Evolutionary conservation across 2,888 invertebrate species (phyloP).

Genomic region (Drosophila atripex): DNA sequence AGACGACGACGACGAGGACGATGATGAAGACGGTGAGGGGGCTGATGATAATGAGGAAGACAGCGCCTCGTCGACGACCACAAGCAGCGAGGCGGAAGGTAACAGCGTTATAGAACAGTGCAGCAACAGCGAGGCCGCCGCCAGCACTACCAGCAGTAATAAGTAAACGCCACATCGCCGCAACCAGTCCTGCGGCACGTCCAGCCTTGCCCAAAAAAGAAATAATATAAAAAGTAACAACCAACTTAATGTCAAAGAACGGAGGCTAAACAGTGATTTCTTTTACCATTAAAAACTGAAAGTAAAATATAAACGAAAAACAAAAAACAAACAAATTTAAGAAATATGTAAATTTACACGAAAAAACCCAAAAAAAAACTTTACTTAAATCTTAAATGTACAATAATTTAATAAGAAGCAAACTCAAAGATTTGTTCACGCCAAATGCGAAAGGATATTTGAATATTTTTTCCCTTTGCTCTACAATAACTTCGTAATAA

Average conservation of each 20-base stretch:
- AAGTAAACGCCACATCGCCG: slow-evolving; percentile 28
- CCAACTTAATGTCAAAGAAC: slow-evolving; percentile 76
- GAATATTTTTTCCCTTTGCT: slow-evolving; percentile 54
- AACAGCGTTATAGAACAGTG: slow-evolving; percentile 80
- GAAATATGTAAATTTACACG: slow-evolving; percentile 29
- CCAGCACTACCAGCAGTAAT: slow-evolving; percentile 38
- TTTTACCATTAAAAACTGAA: slow-evolving; percentile 52
- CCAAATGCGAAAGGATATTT: slow-evolving; percentile 63
- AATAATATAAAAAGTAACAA: slow-evolving; percentile 44
- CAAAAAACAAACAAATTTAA: slow-evolving; percentile 33
- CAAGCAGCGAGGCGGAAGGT: slow-evolving; percentile 75
- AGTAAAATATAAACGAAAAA: slow-evolving; percentile 13
- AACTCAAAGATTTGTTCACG: slow-evolving; percentile 63
- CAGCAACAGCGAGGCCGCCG: slow-evolving; percentile 64
- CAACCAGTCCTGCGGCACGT: slow-evolving; percentile 25
- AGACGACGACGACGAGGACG: slow-evolving; percentile 49
- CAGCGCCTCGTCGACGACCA: slow-evolving; percentile 67
- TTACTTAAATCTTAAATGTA: slow-evolving; percentile 56
- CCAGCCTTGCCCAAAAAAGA: slow-evolving; percentile 53
- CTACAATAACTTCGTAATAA: slow-evolving; percentile 52
- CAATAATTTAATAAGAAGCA: slow-evolving; percentile 61
- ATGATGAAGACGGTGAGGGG: slow-evolving; percentile 51
- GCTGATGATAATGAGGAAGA: slow-evolving; percentile 56
- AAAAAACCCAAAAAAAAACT: slow-evolving; percentile 28
- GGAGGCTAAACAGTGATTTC: slow-evolving; percentile 77